phyloP scores from a whole-genome alignment of 1,140 invertebrate species.

The Apis cerana region DNA sequence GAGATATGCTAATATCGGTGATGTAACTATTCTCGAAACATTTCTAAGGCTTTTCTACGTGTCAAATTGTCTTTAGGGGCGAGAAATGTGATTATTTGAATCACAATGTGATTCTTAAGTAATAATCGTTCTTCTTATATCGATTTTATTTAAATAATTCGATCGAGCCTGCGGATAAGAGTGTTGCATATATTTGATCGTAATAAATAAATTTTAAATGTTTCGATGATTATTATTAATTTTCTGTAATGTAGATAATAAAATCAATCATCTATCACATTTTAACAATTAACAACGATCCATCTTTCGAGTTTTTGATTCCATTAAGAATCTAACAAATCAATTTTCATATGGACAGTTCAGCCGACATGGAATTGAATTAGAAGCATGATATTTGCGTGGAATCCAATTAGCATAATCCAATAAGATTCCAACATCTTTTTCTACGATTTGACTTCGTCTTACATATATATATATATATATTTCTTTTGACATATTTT shows the following conservation, averaged over 20 bases:
- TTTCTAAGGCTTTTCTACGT: constrained; percentile 7
- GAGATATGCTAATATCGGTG: too few relatives aligned
- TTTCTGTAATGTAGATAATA: background rate
- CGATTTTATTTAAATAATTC: too few relatives aligned
- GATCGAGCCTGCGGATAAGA: too few relatives aligned
- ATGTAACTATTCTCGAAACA: background rate
- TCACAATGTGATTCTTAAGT: background rate
- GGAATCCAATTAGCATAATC: background rate
- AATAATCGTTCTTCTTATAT: too few relatives aligned
- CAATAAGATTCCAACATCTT: constrained; percentile 3
- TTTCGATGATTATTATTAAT: too few relatives aligned
- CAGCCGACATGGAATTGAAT: background rate
- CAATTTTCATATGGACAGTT: background rate
- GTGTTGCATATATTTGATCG: too few relatives aligned
- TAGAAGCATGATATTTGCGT: background rate
- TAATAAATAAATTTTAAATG: too few relatives aligned
- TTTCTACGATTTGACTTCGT: constrained; percentile 10
- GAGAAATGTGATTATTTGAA: background rate
- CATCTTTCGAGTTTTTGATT: too few relatives aligned
- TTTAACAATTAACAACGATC: background rate
- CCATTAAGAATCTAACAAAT: background rate
- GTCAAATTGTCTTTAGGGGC: background rate
- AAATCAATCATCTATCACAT: background rate
- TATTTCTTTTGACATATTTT: too few relatives aligned
- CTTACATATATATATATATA: background rate